A percentile compares a stretch with the other conserved stretches of the same genome.
phyloP scores from a whole-genome alignment of 2,113 vertebrate species.

The Chionodraco myersi region DNA sequence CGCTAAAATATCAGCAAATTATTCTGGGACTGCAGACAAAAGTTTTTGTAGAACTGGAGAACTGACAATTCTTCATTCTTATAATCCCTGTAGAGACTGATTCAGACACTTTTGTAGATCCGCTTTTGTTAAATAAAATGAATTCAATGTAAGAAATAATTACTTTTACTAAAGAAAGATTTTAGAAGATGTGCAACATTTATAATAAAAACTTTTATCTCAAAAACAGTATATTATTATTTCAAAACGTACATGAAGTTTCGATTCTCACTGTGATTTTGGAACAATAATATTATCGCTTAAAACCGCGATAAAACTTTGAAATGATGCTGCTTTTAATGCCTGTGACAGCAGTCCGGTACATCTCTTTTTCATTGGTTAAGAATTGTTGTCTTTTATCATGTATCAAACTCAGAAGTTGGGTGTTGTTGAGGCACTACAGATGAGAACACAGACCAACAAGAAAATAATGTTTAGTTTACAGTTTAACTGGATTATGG shows the following conservation, averaged over 20 bases:
- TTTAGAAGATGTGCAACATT: not conserved
- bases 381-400: not conserved
- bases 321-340: not conserved
- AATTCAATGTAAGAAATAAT: not conserved
- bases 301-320: not conserved
- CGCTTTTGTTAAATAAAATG: constrained; percentile 5
- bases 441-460: not conserved
- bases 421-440: not conserved
- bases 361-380: not conserved
- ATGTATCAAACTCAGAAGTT: not conserved
- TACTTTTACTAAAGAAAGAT: not conserved
- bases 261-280: not conserved
- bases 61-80: constrained; percentile 12
- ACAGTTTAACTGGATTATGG: constrained; percentile 30
- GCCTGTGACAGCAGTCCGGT: not conserved
- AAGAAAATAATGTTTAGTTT: constrained; percentile 16
- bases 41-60: constrained; percentile 23
- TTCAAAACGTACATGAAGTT: not conserved
- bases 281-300: not conserved
- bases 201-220: not conserved
- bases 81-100: constrained; percentile 10
- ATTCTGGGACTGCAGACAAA: constrained; percentile 24
- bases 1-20: constrained; percentile 56
- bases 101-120: constrained; percentile 1
- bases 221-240: not conserved